Evolutionary conservation across 2,113 vertebrate genomes (phyloP).

Genomic region (Uropsilus gracilis): DNA sequence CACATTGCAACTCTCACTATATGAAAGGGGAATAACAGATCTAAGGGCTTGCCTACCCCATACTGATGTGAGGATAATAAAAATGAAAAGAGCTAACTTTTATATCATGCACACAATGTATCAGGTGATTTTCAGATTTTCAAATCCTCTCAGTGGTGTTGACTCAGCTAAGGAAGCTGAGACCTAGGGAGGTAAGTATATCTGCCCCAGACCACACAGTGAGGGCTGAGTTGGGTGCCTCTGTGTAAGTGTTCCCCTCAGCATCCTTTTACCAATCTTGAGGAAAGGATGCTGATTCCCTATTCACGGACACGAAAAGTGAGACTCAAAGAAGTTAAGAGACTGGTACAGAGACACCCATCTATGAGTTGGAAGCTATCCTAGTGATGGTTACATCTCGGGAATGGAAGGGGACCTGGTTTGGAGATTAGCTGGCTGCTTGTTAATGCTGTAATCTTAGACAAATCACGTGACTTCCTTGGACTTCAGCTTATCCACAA

Average conservation of each 20-base stretch:
- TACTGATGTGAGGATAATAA: not conserved
- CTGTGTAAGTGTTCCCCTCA: not conserved
- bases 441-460: not conserved
- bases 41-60: not conserved
- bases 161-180: not conserved
- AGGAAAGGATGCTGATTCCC: not conserved
- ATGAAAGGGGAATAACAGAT: not conserved
- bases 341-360: not conserved
- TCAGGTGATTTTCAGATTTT: not conserved
- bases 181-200: too few relatives aligned
- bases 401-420: not conserved
- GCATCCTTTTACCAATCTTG: not conserved
- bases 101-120: not conserved
- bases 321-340: not conserved
- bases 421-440: not conserved
- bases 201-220: not conserved
- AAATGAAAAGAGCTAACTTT: not conserved
- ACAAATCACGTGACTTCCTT: not conserved
- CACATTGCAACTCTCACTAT: not conserved
- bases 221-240: not conserved
- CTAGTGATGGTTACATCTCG: not conserved
- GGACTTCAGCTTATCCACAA: not conserved
- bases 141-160: not conserved
- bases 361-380: not conserved
- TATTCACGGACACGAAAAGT: not conserved